Evolutionary conservation across 2,888 invertebrate species (phyloP).

Genomic region (Xestia xanthographa): DNA sequence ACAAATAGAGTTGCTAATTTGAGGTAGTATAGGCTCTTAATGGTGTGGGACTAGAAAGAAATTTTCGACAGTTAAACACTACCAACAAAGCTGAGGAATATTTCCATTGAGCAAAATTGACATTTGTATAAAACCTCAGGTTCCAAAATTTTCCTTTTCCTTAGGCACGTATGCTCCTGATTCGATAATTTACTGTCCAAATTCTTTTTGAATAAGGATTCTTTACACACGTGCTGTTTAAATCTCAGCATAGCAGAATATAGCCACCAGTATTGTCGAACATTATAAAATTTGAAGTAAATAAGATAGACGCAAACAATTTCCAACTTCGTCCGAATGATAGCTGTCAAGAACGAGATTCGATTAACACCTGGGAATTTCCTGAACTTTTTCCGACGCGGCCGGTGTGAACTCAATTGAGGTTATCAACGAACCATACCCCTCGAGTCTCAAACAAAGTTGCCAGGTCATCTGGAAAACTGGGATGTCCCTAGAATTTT

Average conservation of each 20-base stretch:
- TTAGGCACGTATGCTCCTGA: too few relatives aligned
- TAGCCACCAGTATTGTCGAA: background rate
- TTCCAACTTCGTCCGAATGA: slow-evolving; percentile 49
- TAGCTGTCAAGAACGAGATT: slow-evolving; percentile 54
- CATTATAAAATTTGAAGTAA: slow-evolving; percentile 21
- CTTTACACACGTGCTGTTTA: background rate
- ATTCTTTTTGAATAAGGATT: too few relatives aligned
- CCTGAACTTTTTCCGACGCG: slow-evolving; percentile 50
- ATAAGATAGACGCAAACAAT: slow-evolving; percentile 46
- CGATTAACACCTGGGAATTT: slow-evolving; percentile 63
- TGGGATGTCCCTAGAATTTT: slow-evolving; percentile 11
- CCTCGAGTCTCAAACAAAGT: slow-evolving; percentile 38
- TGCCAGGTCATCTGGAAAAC: slow-evolving; percentile 35
- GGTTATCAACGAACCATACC: slow-evolving; percentile 42
- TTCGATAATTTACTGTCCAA: too few relatives aligned
- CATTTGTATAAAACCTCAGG: too few relatives aligned
- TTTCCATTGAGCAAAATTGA: too few relatives aligned
- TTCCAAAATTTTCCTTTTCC: too few relatives aligned
- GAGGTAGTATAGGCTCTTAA: too few relatives aligned
- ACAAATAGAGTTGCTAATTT: too few relatives aligned
- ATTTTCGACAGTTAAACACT: too few relatives aligned
- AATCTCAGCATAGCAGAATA: background rate
- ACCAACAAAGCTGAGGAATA: too few relatives aligned
- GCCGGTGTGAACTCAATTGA: slow-evolving; percentile 50
- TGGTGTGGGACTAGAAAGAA: too few relatives aligned